A percentile compares a stretch with the other conserved stretches of the same genome.
Evolutionary conservation across 2,113 vertebrate species (phyloP).

Genomic region (Sceloporus tristichus): DNA sequence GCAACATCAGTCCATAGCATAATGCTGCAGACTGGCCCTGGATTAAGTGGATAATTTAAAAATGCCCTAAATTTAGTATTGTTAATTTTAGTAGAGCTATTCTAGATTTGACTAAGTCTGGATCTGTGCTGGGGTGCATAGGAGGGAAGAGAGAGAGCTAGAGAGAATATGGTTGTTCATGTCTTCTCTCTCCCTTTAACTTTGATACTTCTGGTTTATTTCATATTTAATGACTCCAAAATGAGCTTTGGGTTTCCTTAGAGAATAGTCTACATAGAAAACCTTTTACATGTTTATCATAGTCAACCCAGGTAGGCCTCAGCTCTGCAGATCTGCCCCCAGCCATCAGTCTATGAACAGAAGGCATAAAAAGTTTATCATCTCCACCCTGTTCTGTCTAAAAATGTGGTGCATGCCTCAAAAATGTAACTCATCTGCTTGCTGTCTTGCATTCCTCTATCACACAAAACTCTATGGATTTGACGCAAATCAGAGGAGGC

Average conservation of each 20-base stretch:
- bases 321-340: slow-evolving; percentile 48
- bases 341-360: slow-evolving; percentile 47
- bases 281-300: slow-evolving; percentile 51
- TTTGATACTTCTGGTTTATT: slow-evolving; percentile 56
- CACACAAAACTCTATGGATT: slow-evolving; percentile 26
- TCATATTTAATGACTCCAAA: slow-evolving; percentile 61
- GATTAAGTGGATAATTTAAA: too few relatives aligned
- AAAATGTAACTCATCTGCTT: slow-evolving; percentile 42
- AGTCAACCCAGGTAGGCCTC: slow-evolving; percentile 62
- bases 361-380: slow-evolving; percentile 55
- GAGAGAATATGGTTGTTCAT: too few relatives aligned
- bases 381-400: background rate
- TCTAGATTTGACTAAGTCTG: too few relatives aligned
- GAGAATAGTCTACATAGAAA: slow-evolving; percentile 54
- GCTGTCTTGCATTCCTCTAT: slow-evolving; percentile 38
- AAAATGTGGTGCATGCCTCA: slow-evolving; percentile 48
- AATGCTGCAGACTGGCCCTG: too few relatives aligned
- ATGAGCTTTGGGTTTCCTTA: slow-evolving; percentile 57
- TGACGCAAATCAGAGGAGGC: background rate
- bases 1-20: too few relatives aligned
- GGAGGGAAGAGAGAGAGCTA: too few relatives aligned
- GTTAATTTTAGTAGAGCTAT: too few relatives aligned
- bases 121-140: too few relatives aligned
- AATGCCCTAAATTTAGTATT: too few relatives aligned
- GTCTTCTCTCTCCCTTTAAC: slow-evolving; percentile 17